Percentiles rank a stretch among this genome's conserved stretches.
phyloP scores from a whole-genome alignment of 1,140 invertebrate species.

The Diabrotica virgifera region DNA sequence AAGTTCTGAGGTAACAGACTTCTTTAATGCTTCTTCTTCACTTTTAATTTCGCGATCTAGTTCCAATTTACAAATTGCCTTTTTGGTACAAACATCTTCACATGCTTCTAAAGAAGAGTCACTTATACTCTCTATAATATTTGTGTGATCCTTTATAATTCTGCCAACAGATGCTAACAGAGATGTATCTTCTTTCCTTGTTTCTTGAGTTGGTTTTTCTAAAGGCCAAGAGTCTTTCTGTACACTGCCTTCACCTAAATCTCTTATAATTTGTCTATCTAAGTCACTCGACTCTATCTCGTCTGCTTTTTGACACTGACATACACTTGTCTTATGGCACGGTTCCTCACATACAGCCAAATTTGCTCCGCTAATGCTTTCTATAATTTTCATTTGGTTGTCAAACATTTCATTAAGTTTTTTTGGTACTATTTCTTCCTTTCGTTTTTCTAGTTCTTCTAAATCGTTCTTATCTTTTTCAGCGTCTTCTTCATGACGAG shows the following conservation, averaged over 20 bases:
- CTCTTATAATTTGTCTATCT: neutral
- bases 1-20: neutral
- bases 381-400: constrained; percentile 26
- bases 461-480: neutral
- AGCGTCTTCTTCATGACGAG: neutral
- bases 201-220: neutral
- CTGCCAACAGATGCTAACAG: neutral
- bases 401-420: constrained; percentile 23
- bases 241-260: too few species aligned
- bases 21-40: neutral
- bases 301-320: neutral
- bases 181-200: neutral
- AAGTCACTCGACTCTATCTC: neutral
- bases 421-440: neutral
- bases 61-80: neutral
- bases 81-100: neutral
- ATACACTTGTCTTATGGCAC: constrained; percentile 17
- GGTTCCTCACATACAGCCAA: constrained; percentile 28
- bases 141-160: neutral
- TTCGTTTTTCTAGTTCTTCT: neutral
- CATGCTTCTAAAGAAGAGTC: neutral
- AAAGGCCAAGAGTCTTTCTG: too few species aligned
- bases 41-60: neutral
- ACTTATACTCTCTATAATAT: neutral
- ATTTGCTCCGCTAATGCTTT: constrained; percentile 20